Evolutionary conservation across 2,113 vertebrate species (phyloP), one percentile per base, ranked within the genome.

Genomic region (Galeopterus variegatus): DNA sequence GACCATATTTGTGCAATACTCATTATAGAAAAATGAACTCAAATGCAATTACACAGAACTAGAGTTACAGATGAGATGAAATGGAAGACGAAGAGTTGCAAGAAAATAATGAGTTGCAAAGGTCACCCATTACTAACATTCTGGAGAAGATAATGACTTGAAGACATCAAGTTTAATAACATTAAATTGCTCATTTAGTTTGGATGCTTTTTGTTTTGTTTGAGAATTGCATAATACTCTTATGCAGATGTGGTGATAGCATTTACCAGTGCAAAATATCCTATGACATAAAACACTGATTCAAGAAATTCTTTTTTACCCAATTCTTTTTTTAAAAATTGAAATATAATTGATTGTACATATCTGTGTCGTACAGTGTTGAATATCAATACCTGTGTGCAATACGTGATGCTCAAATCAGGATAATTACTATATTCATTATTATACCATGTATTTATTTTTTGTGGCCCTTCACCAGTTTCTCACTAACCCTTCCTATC

Each of bases 141-240:
- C 33, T 93, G 92, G 92, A 89, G 77, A 91, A 17, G 69, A 83
- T 24, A 90, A 90, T 83, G 82, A 93, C 21, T 62, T 88, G n/a
- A 82, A n/a, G 54, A 86, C 3, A 77, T 45, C 48, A 45, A 56
- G 48, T 76, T 88, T 83, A 65, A 70, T 33, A 92, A 82, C 41
- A 56, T 19, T 12, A 96, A 60, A 86, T 24, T 79, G 56, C 18
- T 96, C 48, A 85, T 56, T 80, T 85, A 28, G 10, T 73, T 94
- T 93, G 15, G 33, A 31, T 73, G 18, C 33, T 90, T 88, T 93
- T 88, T 80, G 28, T 72, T 94, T 83, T 75, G 81, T 88, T 90
- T 93, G 36, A n/a, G 13, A 85, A 92, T 18, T 88, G 6, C 8
- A 54, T 65, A 80, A 92, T 41, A 52, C 24, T 96, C 52, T 93